Percentiles rank a stretch among this genome's conserved stretches.
Conservation (phyloP, 1,140 invertebrate species). For the Condylostylus longicornis region DNA sequence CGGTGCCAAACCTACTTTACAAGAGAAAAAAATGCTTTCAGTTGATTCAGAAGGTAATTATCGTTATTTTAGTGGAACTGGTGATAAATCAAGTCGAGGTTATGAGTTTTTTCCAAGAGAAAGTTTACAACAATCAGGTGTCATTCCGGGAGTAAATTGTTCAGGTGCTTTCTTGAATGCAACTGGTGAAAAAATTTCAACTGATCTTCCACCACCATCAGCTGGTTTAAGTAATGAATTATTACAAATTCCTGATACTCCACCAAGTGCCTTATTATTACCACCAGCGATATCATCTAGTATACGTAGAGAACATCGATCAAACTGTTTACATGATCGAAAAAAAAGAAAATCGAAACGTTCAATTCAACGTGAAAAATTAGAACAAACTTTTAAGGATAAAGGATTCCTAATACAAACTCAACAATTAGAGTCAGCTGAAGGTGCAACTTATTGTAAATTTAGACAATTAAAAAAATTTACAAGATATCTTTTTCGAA, state of each 20-base stretch:
- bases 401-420: constrained; percentile 86
- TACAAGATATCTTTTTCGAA: constrained; percentile 76
- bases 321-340: no score
- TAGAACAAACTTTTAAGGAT: constrained; percentile 83
- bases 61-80: constrained; percentile 64
- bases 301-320: no score
- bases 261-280: constrained; percentile 21
- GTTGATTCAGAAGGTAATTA: constrained; percentile 75
- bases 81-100: constrained; percentile 56
- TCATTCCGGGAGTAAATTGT: constrained; percentile 29
- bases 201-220: constrained; percentile 30
- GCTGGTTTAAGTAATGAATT: constrained; percentile 31
- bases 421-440: constrained; percentile 77
- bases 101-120: constrained; percentile 63
- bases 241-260: constrained; percentile 32
- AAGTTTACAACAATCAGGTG: constrained; percentile 40
- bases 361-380: constrained; percentile 66
- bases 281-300: no score
- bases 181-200: constrained; percentile 37
- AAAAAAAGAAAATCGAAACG: constrained; percentile 60
- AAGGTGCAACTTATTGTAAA: constrained; percentile 86
- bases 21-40: constrained; percentile 81
- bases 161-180: constrained; percentile 37
- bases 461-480: constrained; percentile 82
- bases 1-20: constrained; percentile 67